phyloP scores from a whole-genome alignment of 2,888 invertebrate species.

The Ochropleura leucogaster region DNA sequence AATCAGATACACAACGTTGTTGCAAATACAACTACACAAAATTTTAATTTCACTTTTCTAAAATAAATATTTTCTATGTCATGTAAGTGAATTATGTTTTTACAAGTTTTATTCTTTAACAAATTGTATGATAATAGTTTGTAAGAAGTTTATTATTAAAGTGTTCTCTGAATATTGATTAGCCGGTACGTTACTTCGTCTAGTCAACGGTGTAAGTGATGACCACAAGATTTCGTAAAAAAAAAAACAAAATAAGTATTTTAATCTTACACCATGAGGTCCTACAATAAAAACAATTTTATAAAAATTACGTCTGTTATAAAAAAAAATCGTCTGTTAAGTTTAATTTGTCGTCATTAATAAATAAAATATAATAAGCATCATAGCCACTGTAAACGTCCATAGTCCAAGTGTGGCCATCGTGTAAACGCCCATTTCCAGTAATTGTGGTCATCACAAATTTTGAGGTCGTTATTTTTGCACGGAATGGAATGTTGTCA shows the following conservation, averaged over 20 bases:
- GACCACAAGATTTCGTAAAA: slow-evolving; percentile 54
- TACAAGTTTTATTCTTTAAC: slow-evolving; percentile 36
- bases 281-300: too few species aligned
- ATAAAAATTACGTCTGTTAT: too few species aligned
- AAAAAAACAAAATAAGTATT: neutral
- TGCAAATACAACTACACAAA: neutral
- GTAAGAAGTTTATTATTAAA: slow-evolving; percentile 23
- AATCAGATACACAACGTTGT: too few species aligned
- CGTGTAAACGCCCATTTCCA: slow-evolving; percentile 2
- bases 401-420: neutral
- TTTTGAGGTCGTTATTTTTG: slow-evolving; percentile 55
- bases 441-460: slow-evolving; percentile 47
- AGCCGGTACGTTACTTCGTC: slow-evolving; percentile 73
- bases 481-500: slow-evolving; percentile 56
- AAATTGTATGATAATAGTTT: slow-evolving; percentile 43
- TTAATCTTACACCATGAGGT: too few species aligned
- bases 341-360: too few species aligned
- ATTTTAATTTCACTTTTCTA: neutral
- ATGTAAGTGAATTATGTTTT: slow-evolving; percentile 13
- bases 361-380: too few species aligned
- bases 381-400: neutral
- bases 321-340: too few species aligned
- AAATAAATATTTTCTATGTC: neutral
- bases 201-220: slow-evolving; percentile 75
- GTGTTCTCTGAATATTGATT: slow-evolving; percentile 49